These are phyloP conservation scores for Drymonia ruficornis DNA, from an alignment of 2,888 invertebrate genomes.

Conservation along the genomic window DNA sequence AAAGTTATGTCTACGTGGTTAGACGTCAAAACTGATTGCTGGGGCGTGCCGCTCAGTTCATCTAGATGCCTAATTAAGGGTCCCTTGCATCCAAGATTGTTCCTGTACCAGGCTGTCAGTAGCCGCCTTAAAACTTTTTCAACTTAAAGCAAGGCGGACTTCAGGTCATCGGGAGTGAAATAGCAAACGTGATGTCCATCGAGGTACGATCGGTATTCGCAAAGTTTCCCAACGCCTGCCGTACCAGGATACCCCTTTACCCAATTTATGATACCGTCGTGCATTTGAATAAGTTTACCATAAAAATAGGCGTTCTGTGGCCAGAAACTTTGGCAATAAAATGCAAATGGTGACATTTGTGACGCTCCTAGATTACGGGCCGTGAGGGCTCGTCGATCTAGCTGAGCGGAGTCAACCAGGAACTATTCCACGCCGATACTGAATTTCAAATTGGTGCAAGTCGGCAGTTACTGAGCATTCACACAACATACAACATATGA, in stretches of 20 bases:
- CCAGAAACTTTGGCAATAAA: constrained; percentile 81
- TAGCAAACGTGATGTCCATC: constrained; percentile 36
- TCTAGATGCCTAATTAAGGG: no score
- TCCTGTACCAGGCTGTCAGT: no score
- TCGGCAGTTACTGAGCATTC: no score
- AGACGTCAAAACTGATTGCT: no score
- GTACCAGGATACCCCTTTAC: constrained; percentile 73
- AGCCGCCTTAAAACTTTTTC: no score
- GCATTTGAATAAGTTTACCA: constrained; percentile 82
- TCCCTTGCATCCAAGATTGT: no score
- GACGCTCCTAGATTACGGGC: constrained; percentile 54
- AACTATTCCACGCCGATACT: constrained; percentile 17
- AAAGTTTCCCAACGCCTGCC: constrained; percentile 65
- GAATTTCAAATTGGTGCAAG: constrained; percentile 22
- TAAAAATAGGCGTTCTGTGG: constrained; percentile 80
- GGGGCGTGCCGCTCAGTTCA: no score
- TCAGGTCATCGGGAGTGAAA: neutral
- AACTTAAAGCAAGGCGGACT: no score
- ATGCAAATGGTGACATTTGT: constrained; percentile 80
- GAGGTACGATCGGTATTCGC: constrained; percentile 35
- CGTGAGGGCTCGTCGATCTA: constrained; percentile 22
- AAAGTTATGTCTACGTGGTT: no score
- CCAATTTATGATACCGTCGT: constrained; percentile 77
- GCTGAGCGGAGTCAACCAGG: constrained; percentile 7
- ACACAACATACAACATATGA: no score